phyloP scores from a whole-genome alignment of 2,888 invertebrate genomes.

The Fragum fragum region DNA sequence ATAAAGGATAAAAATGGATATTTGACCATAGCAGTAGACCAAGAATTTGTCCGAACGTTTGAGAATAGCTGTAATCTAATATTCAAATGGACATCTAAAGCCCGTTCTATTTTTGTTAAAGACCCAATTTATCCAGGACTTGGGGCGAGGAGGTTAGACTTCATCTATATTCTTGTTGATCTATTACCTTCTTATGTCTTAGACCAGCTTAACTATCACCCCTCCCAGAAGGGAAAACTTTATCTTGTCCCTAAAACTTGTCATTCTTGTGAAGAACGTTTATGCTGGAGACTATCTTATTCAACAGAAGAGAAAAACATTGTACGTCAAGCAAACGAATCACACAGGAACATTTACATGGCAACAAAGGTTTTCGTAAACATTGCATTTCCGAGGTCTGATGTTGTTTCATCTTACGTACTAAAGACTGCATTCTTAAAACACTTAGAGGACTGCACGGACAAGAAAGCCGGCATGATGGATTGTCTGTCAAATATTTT shows the following conservation, averaged over 20 bases:
- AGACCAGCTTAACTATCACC: not conserved
- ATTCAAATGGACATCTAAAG: not conserved
- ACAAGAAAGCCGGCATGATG: not conserved
- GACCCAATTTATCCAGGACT: not conserved
- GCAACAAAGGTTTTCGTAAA: not conserved
- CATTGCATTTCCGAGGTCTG: not conserved
- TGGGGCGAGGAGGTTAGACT: no score
- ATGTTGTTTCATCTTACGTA: not conserved
- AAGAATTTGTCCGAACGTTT: not conserved
- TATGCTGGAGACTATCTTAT: constrained; percentile 6
- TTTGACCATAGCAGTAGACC: not conserved
- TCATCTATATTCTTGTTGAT: constrained; percentile 10
- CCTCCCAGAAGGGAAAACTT: not conserved
- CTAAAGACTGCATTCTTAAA: constrained; percentile 8
- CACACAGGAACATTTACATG: not conserved
- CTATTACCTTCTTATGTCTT: not conserved
- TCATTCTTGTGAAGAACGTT: not conserved
- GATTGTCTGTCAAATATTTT: constrained; percentile 1
- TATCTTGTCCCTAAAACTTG: not conserved
- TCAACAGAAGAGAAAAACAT: not conserved
- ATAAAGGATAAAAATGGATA: not conserved
- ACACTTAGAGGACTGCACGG: not conserved
- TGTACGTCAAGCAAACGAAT: not conserved
- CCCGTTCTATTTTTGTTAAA: not conserved
- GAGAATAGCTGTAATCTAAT: not conserved